Percentiles rank a stretch among this genome's conserved stretches.
These are phyloP conservation scores for Lipophrys pholis DNA, from an alignment of 2,113 vertebrate species.

Conservation along the genomic window DNA sequence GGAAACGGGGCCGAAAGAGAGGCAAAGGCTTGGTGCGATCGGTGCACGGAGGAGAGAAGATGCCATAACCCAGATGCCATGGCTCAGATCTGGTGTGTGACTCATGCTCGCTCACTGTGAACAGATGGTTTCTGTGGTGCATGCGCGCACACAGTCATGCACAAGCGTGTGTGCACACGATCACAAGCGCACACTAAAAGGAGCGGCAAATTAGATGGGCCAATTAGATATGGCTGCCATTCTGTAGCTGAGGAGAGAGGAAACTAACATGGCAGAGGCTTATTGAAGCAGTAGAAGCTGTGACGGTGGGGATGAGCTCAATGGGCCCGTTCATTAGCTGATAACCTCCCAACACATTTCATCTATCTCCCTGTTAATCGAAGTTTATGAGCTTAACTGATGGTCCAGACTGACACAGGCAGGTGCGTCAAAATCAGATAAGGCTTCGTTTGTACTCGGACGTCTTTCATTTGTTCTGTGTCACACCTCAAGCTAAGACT, in stretches of 20 bases:
- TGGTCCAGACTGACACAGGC: constrained; percentile 17
- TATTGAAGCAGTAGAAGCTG: constrained; percentile 28
- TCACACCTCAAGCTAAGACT: neutral
- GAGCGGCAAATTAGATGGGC: constrained; percentile 65
- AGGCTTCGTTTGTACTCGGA: neutral
- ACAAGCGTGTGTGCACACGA: neutral
- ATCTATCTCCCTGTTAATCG: constrained; percentile 39
- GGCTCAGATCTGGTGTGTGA: constrained; percentile 73
- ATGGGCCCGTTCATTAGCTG: constrained; percentile 45
- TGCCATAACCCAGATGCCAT: constrained; percentile 72
- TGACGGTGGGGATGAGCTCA: constrained; percentile 40
- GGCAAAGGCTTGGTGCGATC: constrained; percentile 25
- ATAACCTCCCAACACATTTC: constrained; percentile 40
- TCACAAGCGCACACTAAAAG: constrained; percentile 28
- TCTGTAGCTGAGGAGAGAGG: constrained; percentile 53
- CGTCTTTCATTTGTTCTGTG: constrained; percentile 12
- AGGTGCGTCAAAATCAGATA: constrained; percentile 11
- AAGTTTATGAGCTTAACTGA: constrained; percentile 43
- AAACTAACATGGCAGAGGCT: constrained; percentile 64
- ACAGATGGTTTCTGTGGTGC: constrained; percentile 78
- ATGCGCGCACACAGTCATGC: constrained; percentile 36
- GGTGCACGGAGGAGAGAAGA: constrained; percentile 50
- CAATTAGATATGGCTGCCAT: constrained; percentile 73
- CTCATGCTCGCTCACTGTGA: constrained; percentile 73
- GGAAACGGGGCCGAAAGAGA: neutral